A percentile compares a stretch with the other conserved stretches of the same genome.
Evolutionary conservation across 2,113 vertebrate genomes (phyloP).

Genomic region (Urocolius indicus): DNA sequence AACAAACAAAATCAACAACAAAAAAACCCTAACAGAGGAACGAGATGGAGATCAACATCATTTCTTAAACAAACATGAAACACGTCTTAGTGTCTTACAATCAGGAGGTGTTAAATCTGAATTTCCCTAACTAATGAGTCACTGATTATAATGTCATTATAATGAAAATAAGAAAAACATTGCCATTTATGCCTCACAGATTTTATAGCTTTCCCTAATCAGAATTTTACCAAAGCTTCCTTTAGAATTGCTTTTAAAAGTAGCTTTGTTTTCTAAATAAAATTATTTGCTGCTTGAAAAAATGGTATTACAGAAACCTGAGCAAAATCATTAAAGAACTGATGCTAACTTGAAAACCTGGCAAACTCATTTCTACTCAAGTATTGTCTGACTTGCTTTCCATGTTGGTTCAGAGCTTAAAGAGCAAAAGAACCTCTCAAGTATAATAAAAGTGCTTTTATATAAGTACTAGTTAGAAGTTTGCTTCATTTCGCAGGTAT

Average conservation of each 20-base stretch:
- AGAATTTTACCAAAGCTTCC: not conserved
- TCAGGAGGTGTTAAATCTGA: not conserved
- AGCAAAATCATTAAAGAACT: not conserved
- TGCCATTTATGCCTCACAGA: slow-evolving; percentile 19
- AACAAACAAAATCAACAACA: no score
- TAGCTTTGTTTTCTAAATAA: slow-evolving; percentile 45
- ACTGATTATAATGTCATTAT: slow-evolving; percentile 18
- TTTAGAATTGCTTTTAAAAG: slow-evolving; percentile 28
- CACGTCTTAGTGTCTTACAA: not conserved
- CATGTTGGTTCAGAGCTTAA: not conserved
- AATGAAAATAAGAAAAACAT: slow-evolving; percentile 37
- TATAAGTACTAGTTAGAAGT: not conserved
- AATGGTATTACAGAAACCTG: not conserved
- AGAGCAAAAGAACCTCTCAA: not conserved
- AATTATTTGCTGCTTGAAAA: slow-evolving; percentile 18
- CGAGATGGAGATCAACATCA: not conserved
- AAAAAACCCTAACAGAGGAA: not conserved
- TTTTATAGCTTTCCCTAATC: slow-evolving; percentile 24
- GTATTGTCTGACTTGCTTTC: not conserved
- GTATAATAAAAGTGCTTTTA: not conserved
- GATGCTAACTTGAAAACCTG: not conserved
- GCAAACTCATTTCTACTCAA: no score
- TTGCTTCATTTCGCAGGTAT: not conserved
- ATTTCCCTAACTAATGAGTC: not conserved
- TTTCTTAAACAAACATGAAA: not conserved